These are phyloP conservation scores for Peromyscus leucopus DNA, from an alignment of 2,113 vertebrate species.

Conservation along the genomic window DNA sequence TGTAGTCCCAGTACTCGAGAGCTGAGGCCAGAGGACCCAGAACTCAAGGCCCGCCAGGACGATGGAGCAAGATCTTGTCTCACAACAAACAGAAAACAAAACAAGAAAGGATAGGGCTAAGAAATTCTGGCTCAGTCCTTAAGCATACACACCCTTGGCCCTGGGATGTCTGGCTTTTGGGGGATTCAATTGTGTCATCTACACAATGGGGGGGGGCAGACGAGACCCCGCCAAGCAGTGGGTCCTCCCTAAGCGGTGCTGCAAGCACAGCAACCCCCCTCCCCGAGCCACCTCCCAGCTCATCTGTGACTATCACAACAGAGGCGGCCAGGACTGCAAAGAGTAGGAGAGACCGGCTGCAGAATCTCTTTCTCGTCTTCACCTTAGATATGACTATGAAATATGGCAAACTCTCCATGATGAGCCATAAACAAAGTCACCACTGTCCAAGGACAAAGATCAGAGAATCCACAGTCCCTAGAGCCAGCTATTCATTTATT, in stretches of 20 bases:
- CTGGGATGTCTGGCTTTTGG: background rate
- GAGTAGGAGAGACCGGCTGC: background rate
- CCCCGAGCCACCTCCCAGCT: background rate
- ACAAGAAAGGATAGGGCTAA: background rate
- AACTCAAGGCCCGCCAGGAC: background rate
- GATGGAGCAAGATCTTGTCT: background rate
- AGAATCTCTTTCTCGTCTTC: background rate
- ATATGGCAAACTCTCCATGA: background rate
- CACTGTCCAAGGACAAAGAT: background rate
- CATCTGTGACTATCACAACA: background rate
- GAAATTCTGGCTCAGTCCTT: background rate
- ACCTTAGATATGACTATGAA: background rate
- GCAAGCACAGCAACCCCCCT: background rate
- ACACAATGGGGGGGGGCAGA: background rate
- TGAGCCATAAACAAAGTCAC: background rate
- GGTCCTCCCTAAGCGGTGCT: background rate
- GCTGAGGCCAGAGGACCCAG: background rate
- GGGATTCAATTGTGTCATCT: background rate
- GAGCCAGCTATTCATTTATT: background rate
- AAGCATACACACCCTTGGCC: too few species aligned
- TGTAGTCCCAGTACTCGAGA: background rate
- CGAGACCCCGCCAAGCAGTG: background rate
- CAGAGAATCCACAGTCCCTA: background rate
- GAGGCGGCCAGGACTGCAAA: background rate
- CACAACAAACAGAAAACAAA: background rate